Percentiles rank a stretch among this genome's conserved stretches.
Evolutionary conservation across 2,113 vertebrate genomes (phyloP).

Genomic region (Leucopsar rothschildi): DNA sequence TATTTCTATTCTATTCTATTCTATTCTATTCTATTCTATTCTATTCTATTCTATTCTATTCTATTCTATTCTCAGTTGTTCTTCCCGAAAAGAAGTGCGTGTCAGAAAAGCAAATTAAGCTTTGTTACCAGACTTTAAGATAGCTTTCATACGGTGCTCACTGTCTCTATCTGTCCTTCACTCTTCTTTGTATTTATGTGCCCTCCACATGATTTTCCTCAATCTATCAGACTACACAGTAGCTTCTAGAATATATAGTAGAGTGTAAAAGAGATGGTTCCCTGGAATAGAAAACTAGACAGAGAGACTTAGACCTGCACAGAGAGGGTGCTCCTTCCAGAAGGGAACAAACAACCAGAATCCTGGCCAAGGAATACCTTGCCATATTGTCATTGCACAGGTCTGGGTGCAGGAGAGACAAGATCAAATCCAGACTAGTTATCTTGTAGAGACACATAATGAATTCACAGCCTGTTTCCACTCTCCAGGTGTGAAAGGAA

Average conservation of each 20-base stretch:
- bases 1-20: background rate
- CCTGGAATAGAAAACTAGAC: background rate
- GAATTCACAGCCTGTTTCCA: background rate
- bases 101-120: background rate
- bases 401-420: background rate
- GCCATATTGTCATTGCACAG: rapidly evolving
- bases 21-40: background rate
- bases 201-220: background rate
- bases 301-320: background rate
- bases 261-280: background rate
- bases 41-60: background rate
- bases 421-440: background rate
- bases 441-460: background rate
- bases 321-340: background rate
- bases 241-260: background rate
- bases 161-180: background rate
- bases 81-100: background rate
- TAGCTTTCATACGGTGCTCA: rapidly evolving
- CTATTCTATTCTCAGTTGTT: background rate
- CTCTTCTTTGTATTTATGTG: background rate
- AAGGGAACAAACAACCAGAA: background rate
- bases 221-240: background rate
- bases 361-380: background rate
- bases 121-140: background rate
- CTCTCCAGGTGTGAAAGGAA: background rate